Evolutionary conservation across 2,888 invertebrate species (phyloP), one percentile per base, ranked within the genome.

Genomic region (Phragmatobia fuliginosa): DNA sequence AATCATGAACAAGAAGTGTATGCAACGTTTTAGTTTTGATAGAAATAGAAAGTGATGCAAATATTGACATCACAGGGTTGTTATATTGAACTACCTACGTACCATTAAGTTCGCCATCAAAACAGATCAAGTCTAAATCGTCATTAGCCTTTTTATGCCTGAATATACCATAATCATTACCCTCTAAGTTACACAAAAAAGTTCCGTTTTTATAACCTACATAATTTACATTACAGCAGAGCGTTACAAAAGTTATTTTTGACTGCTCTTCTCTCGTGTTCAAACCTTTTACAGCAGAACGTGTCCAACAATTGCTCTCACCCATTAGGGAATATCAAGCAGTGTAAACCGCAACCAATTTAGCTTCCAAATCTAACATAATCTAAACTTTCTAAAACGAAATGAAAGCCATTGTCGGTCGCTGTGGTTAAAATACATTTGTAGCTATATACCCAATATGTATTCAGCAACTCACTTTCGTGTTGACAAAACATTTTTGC

Each of bases 401-500:
- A 67, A 65, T 56, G 33, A 59, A 36, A 62, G 36, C 32, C 65
- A 67, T 68, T 62, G 62, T 69, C 16, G 64, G 32, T 49, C 59
- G 28, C 60, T 70, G 67, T 62, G 68, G 71, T 75, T 74, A 64
- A 31, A 69, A 66, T 56, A 70, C 11, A 33, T 65, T 75, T 41
- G 45, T 45, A 66, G 32, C 68, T 70, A 32, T 70, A 32, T 59
- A 49, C 32, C 41, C 59, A 65, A 49, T 71, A 62, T 60, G 60
- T 56, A 76, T 68, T 75, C 31, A 32, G 32, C 36, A 45, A 25
- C 41, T 65, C 16, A 36, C 38, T 66, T 72, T 71, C 71, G 66
- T 66, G 75, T 70, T 69, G n/a, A 66, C 58, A 36, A 61, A 66
- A 69, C 67, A 65, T 77, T 76, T 83, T 81, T 70, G 82, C 74